Conservation (phyloP, 2,888 invertebrate species). For the Zygothrica quintamaculata region DNA sequence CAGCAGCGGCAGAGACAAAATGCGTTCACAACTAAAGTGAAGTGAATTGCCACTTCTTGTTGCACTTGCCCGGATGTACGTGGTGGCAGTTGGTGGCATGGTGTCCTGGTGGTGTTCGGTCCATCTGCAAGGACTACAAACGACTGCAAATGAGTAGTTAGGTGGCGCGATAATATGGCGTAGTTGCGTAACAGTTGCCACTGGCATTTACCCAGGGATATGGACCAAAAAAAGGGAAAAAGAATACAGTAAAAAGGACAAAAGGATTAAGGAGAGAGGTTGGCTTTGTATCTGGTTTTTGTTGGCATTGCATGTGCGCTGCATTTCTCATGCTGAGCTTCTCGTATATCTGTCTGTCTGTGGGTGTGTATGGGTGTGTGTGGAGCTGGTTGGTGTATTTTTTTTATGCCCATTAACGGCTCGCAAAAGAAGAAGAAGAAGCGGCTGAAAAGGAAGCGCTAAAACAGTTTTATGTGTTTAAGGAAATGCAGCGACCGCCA, state of each 20-base stretch:
- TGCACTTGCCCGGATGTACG: constrained; percentile 36
- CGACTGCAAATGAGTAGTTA: constrained; percentile 67
- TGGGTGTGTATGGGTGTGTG: neutral
- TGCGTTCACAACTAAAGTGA: constrained; percentile 43
- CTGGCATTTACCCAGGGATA: constrained; percentile 31
- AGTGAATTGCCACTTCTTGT: constrained; percentile 70
- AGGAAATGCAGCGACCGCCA: constrained; percentile 63
- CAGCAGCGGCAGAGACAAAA: constrained; percentile 29
- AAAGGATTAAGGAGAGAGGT: constrained; percentile 11
- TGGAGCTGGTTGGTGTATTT: constrained; percentile 25
- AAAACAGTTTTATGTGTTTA: constrained; percentile 74
- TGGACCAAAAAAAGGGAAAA: constrained; percentile 19
- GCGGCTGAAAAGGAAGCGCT: constrained; percentile 70
- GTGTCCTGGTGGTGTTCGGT: neutral
- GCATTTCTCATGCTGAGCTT: constrained; percentile 64
- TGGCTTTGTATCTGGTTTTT: constrained; percentile 60
- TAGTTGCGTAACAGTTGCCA: constrained; percentile 67
- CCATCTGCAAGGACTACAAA: constrained; percentile 51
- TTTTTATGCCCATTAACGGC: constrained; percentile 70
- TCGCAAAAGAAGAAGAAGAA: constrained; percentile 62
- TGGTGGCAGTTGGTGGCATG: no score
- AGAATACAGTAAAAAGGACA: constrained; percentile 3
- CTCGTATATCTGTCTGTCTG: constrained; percentile 40
- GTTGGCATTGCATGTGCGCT: constrained; percentile 62
- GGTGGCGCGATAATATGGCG: constrained; percentile 61